Percentiles rank a stretch among this genome's conserved stretches.
Conservation (phyloP, 2,113 vertebrate genomes). For the Corynorhinus townsendii region DNA sequence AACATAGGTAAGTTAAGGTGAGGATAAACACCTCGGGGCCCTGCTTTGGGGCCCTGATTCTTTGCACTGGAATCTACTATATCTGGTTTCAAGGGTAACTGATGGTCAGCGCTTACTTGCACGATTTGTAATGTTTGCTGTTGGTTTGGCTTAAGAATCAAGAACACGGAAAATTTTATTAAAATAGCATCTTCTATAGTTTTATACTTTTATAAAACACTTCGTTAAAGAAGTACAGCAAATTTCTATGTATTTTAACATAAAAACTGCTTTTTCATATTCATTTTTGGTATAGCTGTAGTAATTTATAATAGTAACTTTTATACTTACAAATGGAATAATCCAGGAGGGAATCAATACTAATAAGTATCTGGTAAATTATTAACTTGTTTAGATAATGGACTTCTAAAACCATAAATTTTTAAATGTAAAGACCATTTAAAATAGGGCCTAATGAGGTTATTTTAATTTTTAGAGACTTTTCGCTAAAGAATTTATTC, state of each 20-base stretch:
- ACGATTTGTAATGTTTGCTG: not conserved
- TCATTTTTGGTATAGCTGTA: slow-evolving; percentile 63
- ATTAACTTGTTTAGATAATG: slow-evolving; percentile 27
- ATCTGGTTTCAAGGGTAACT: not conserved
- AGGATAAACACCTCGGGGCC: not conserved
- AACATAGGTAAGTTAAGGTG: not conserved
- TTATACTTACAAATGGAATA: slow-evolving; percentile 41
- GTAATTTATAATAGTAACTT: slow-evolving; percentile 69
- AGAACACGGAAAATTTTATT: slow-evolving; percentile 40
- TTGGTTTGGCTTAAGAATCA: slow-evolving; percentile 26
- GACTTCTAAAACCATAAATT: not conserved
- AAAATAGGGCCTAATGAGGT: not conserved
- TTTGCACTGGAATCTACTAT: not conserved
- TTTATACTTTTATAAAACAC: slow-evolving; percentile 72
- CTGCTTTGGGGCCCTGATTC: not conserved
- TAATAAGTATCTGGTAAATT: slow-evolving; percentile 49
- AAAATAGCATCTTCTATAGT: slow-evolving; percentile 57
- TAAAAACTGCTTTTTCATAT: slow-evolving; percentile 59
- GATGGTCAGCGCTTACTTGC: not conserved
- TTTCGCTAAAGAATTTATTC: not conserved
- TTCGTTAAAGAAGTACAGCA: slow-evolving; percentile 81
- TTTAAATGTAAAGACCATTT: not conserved
- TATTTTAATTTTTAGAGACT: slow-evolving; percentile 14
- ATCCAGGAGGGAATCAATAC: slow-evolving; percentile 40
- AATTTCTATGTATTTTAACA: slow-evolving; percentile 65